Evolutionary conservation across 2,888 invertebrate species (phyloP), one percentile per base, ranked within the genome.

Genomic region (Strigamia maritima): DNA sequence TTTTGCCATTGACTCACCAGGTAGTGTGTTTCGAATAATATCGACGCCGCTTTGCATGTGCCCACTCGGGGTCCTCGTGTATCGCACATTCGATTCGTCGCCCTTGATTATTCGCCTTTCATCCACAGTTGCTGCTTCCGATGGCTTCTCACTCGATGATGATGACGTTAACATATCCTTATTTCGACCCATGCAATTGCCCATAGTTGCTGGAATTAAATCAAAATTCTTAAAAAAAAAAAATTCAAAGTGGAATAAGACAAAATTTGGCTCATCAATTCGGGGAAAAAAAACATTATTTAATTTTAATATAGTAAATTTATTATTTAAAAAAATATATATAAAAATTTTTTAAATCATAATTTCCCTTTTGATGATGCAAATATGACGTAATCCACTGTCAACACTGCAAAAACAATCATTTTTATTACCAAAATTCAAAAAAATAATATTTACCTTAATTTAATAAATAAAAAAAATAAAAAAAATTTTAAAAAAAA

Each of bases 61-160:
- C 2, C 79, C 79, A 80, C 79, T 80, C 7, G 80, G 80, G 12
- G 80, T 75, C 60, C 75, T 70, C 12, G 79, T 78, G 60, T 80
- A 80, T 10, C 80, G 54, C 19, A 70, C 79, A 19, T 75, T 54
- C 16, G 78, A 40, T 40, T 79, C 80, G 75, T 79, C 79, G 6
- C 60, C 79, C 2, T n/a, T 22, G 10, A 38, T 28, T 28, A 75
- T 31, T 28, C 75, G 10, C 12, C 54, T 2, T 24, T 26, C 49
- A 12, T 49, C 54, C 2, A 77, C 49, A 2, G 60, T 60, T 28
- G 31, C 10, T 28, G 31, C 10, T 12, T 76, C 76, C n/a, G 44
- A 76, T 4, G 76, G 2, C 26, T 77, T 60, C n/a, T 77, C 60
- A 22, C 77, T 54, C 4, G 28, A 3, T 2, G 77, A 77, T 12